These are phyloP conservation scores for Campylomormyrus numenius DNA, from an alignment of 2,113 vertebrate species.

Conservation along the genomic window DNA sequence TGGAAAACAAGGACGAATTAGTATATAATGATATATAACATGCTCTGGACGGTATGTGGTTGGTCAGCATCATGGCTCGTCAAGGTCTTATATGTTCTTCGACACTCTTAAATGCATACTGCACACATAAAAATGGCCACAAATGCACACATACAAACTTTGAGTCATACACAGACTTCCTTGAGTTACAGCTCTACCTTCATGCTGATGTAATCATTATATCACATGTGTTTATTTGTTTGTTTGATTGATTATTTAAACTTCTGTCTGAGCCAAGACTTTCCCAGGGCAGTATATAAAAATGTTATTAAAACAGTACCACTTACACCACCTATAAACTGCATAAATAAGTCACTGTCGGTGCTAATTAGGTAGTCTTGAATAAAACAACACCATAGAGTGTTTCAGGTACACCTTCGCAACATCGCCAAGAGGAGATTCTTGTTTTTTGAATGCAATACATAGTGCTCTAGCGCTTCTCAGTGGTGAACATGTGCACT, in stretches of 20 bases:
- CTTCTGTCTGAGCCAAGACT: neutral
- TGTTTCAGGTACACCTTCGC: neutral
- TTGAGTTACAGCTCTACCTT: neutral
- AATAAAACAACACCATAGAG: neutral
- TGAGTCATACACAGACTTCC: neutral
- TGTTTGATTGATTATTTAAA: neutral
- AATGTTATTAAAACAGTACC: neutral
- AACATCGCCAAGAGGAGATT: neutral
- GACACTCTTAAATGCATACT: neutral
- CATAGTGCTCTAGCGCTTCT: neutral
- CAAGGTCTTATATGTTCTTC: neutral
- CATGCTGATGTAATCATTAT: neutral
- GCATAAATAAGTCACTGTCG: neutral
- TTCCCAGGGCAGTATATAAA: neutral
- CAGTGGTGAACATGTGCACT: slow-evolving; percentile 7
- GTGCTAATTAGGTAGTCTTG: neutral
- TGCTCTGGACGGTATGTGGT: neutral
- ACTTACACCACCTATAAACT: neutral
- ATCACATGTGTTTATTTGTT: neutral
- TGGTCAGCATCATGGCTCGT: neutral
- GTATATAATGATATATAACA: neutral
- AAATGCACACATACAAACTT: neutral
- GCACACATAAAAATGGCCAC: neutral
- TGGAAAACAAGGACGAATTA: neutral
- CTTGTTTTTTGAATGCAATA: neutral